A percentile compares a stretch with the other conserved stretches of the same genome.
Conservation (phyloP, 1,140 invertebrate species). For the Charaxes varanes region DNA sequence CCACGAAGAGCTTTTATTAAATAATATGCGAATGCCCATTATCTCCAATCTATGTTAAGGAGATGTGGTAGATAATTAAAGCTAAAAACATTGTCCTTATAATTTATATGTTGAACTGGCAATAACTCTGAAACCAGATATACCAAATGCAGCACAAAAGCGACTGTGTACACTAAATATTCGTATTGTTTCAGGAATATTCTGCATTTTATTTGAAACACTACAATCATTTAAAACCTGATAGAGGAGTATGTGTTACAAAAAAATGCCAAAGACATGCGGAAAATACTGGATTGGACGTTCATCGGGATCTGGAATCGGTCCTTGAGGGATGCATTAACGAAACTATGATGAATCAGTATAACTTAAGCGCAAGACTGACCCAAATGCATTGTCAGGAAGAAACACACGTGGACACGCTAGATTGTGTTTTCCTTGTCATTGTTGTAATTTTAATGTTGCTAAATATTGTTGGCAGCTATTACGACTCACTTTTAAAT, state of each 20-base stretch:
- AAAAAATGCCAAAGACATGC: not conserved
- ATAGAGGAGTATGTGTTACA: constrained; percentile 1
- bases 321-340: constrained; percentile 3
- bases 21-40: too few species aligned
- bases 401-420: not conserved
- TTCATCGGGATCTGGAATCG: not conserved
- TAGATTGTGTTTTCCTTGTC: not conserved
- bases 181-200: constrained; percentile 3
- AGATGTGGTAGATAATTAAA: too few species aligned
- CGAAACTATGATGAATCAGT: not conserved
- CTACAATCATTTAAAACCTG: not conserved
- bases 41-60: too few species aligned
- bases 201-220: not conserved
- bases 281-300: not conserved
- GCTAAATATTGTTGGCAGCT: too few species aligned
- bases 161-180: too few species aligned
- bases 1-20: too few species aligned
- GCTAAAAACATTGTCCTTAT: too few species aligned
- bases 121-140: too few species aligned
- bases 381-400: not conserved
- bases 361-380: not conserved
- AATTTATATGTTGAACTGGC: too few species aligned
- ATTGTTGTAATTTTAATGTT: not conserved
- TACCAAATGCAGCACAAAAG: too few species aligned
- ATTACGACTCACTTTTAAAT: too few species aligned